These are phyloP conservation scores for Alsophila aescularia DNA, from an alignment of 2,888 invertebrate species.

Conservation along the genomic window DNA sequence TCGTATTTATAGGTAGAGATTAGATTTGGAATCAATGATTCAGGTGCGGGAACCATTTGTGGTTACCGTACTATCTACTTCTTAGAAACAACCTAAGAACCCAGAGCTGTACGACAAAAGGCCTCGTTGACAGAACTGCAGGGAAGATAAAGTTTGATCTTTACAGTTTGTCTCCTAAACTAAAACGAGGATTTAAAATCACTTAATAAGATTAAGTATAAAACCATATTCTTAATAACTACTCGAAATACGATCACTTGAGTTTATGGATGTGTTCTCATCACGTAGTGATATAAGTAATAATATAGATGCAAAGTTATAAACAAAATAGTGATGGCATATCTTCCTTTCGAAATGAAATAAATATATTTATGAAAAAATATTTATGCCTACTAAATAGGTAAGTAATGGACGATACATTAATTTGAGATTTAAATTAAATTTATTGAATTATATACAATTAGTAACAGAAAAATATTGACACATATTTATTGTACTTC, in stretches of 20 bases:
- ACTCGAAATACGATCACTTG: conserved; percentile 43
- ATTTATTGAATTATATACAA: conserved; percentile 45
- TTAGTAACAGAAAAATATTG: conserved; percentile 19
- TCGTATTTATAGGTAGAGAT: conserved; percentile 48
- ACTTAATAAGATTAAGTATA: conserved; percentile 77
- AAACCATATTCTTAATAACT: conserved; percentile 53
- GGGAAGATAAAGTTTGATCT: conserved; percentile 5
- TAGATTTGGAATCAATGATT: conserved; percentile 44
- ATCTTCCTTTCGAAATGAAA: conserved; percentile 70
- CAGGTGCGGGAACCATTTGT: conserved; percentile 45
- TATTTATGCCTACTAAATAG: conserved; percentile 40
- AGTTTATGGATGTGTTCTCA: conserved; percentile 47
- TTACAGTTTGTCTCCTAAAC: conserved; percentile 19
- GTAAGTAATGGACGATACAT: conserved; percentile 44
- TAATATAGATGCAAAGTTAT: conserved; percentile 52
- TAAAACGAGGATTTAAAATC: conserved; percentile 27
- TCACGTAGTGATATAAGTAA: conserved; percentile 72
- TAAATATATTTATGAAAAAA: conserved; percentile 16
- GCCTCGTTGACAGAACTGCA: conserved; percentile 15
- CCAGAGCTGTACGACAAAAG: conserved; percentile 35
- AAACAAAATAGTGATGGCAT: conserved; percentile 64
- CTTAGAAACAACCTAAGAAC: conserved; percentile 17
- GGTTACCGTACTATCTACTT: conserved; percentile 29
- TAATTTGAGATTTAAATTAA: conserved; percentile 42
- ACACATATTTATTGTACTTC: conserved; percentile 31